Percentiles rank a stretch among this genome's conserved stretches.
Conservation (phyloP, 64 coral and sea anemone species). For the Trachythela sp. region DNA sequence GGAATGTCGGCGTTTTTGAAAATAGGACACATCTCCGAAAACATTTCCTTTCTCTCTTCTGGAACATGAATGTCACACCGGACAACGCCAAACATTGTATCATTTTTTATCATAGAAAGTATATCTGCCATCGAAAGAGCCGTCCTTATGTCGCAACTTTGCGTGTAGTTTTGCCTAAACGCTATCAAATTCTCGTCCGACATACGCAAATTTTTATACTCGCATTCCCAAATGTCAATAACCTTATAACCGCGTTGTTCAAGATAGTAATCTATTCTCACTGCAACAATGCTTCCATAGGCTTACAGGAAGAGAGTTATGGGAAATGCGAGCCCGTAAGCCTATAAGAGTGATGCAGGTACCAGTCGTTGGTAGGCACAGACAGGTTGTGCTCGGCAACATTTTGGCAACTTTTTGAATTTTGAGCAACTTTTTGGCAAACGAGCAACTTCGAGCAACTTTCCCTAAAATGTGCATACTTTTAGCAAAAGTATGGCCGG, state of each 20-base stretch:
- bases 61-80: slow-evolving; percentile 28
- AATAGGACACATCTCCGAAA: slow-evolving; percentile 51
- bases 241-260: background rate
- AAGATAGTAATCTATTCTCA: background rate
- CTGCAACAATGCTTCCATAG: too few relatives aligned
- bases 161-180: too few relatives aligned
- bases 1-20: slow-evolving; percentile 50
- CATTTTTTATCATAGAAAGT: background rate
- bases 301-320: too few relatives aligned
- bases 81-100: slow-evolving; percentile 20
- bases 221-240: background rate
- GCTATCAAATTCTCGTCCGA: background rate
- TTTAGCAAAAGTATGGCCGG: too few relatives aligned
- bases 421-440: too few relatives aligned
- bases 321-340: too few relatives aligned
- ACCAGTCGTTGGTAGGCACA: too few relatives aligned
- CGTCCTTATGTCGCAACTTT: background rate
- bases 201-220: background rate
- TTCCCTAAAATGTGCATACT: too few relatives aligned
- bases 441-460: too few relatives aligned
- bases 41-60: background rate
- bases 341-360: too few relatives aligned
- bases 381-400: too few relatives aligned
- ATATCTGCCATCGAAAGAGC: background rate
- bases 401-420: too few relatives aligned